Conservation (phyloP, 2,797 vertebrate genomes). For the Gastrophryne carolinensis region DNA sequence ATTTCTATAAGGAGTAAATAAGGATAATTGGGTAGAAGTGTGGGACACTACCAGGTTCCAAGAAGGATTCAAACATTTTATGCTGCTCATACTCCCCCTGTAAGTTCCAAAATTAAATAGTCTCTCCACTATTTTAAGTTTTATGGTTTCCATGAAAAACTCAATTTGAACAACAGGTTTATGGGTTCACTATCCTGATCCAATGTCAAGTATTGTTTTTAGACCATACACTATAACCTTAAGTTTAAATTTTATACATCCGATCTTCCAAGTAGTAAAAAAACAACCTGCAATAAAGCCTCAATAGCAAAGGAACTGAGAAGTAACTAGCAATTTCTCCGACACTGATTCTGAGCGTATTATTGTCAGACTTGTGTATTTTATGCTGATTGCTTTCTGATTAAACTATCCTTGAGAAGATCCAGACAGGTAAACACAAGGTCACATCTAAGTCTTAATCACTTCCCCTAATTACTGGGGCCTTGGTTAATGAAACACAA, state of each 20-base stretch:
- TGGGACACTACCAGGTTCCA: no score
- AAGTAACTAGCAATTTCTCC: slow-evolving; percentile 36
- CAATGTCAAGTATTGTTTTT: no score
- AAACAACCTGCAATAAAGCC: not conserved
- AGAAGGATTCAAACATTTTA: no score
- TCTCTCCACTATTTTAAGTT: no score
- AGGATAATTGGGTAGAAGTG: no score
- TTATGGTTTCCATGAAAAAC: no score
- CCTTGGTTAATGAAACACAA: slow-evolving; percentile 34
- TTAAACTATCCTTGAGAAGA: slow-evolving; percentile 53
- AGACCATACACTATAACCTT: not conserved
- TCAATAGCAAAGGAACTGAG: not conserved
- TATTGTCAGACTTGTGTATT: slow-evolving; percentile 43
- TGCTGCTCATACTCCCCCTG: no score
- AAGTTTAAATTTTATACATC: not conserved
- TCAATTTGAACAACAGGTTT: no score
- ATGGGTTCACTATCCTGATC: no score
- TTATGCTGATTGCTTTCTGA: slow-evolving; percentile 49
- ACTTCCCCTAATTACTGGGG: slow-evolving; percentile 43
- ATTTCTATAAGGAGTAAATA: no score
- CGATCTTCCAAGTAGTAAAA: not conserved
- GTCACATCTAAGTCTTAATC: slow-evolving; percentile 46
- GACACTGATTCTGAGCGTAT: slow-evolving; percentile 29
- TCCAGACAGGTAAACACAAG: slow-evolving; percentile 51
- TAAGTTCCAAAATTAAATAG: no score